phyloP scores from a whole-genome alignment of 2,797 vertebrate genomes.

The Dryobates pubescens region DNA sequence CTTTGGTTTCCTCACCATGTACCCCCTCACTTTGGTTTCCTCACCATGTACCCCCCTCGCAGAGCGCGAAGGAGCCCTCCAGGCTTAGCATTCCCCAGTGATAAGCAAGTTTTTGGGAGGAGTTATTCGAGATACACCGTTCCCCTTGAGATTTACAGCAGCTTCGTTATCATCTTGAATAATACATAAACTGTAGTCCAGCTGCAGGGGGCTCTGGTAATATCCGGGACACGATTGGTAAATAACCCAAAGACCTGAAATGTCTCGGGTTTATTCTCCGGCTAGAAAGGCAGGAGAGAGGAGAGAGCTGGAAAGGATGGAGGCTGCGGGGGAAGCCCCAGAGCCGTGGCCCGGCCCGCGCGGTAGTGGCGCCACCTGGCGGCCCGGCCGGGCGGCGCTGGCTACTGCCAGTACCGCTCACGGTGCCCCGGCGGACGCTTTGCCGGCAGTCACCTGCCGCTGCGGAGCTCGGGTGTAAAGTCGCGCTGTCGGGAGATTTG shows the following conservation, averaged over 20 bases:
- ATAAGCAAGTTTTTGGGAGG: not conserved
- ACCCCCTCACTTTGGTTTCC: not conserved
- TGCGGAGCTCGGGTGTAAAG: not conserved
- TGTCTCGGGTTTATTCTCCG: no score
- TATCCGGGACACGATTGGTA: no score
- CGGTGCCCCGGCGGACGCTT: not conserved
- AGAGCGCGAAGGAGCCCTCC: not conserved
- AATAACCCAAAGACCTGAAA: not conserved
- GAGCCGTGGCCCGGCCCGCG: not conserved
- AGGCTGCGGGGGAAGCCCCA: no score
- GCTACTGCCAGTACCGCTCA: no score
- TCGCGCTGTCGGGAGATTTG: fast-evolving
- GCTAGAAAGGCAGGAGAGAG: no score
- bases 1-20: no score
- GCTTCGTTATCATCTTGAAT: not conserved
- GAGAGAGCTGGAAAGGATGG: not conserved
- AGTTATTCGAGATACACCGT: not conserved
- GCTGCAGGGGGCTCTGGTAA: not conserved
- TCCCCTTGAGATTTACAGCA: not conserved
- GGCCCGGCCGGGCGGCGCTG: fast-evolving
- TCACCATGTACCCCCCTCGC: fast-evolving
- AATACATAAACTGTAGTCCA: fast-evolving
- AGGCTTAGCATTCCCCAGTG: not conserved
- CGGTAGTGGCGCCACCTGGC: not conserved
- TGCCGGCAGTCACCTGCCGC: not conserved